phyloP scores from a whole-genome alignment of 2,797 vertebrate genomes.

The Brachymystax lenok region DNA sequence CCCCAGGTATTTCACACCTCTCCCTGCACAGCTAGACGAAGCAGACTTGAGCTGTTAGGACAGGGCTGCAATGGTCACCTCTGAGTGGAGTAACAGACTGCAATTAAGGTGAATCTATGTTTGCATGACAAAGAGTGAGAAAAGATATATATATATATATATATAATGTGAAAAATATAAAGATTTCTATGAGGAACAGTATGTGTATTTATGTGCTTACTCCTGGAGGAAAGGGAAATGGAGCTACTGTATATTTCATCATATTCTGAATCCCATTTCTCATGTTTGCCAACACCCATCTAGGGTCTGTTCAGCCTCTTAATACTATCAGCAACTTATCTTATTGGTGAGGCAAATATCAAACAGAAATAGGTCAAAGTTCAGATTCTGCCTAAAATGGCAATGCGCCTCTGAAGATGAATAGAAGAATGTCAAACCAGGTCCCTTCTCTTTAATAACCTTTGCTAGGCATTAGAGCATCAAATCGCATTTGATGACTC shows the following conservation, averaged over 20 bases:
- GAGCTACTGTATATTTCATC: neutral
- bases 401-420: neutral
- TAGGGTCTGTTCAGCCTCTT: neutral
- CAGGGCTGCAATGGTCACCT: neutral
- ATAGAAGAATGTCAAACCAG: neutral
- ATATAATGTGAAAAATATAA: neutral
- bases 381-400: neutral
- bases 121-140: neutral
- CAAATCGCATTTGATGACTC: slow-evolving; percentile 28
- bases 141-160: neutral
- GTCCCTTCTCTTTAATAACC: slow-evolving; percentile 23
- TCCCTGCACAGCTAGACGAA: neutral
- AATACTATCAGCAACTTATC: neutral
- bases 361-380: neutral
- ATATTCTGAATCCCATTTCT: neutral
- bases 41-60: neutral
- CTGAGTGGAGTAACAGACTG: neutral
- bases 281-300: neutral
- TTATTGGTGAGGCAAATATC: neutral
- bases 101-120: neutral
- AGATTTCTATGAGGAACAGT: neutral
- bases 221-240: neutral
- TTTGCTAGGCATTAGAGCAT: slow-evolving; percentile 22
- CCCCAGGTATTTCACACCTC: slow-evolving; percentile 37
- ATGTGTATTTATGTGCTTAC: neutral